A percentile compares a stretch with the other conserved stretches of the same genome.
Evolutionary conservation across 2,888 invertebrate species (phyloP).

Genomic region (Lithophane ornitopus): DNA sequence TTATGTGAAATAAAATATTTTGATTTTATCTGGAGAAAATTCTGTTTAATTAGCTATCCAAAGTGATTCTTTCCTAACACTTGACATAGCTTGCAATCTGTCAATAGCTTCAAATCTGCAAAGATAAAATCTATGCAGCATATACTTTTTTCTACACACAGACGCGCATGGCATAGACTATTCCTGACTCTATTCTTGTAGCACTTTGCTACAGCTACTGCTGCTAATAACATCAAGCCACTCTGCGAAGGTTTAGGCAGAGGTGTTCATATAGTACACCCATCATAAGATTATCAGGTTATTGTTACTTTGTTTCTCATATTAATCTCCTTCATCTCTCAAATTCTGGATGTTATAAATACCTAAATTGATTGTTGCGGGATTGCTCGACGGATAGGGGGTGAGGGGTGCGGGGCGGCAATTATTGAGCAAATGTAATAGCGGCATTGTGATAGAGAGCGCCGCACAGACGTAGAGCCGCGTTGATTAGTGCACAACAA

Average conservation of each 20-base stretch:
- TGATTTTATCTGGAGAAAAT: background rate
- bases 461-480: conserved; percentile 79
- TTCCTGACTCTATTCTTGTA: background rate
- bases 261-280: background rate
- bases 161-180: background rate
- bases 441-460: conserved; percentile 88
- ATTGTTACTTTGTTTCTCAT: background rate
- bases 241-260: background rate
- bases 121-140: background rate
- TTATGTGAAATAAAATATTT: no score
- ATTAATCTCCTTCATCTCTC: background rate
- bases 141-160: background rate
- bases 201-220: background rate
- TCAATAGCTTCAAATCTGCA: no score
- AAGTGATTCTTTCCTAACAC: background rate
- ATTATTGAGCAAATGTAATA: conserved; percentile 90
- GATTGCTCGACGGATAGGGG: conserved; percentile 31
- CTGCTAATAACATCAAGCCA: background rate
- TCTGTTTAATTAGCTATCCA: background rate
- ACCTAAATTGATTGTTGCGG: conserved; percentile 39
- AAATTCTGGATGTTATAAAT: conserved; percentile 19
- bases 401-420: conserved; percentile 76
- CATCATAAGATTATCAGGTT: background rate
- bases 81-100: background rate
- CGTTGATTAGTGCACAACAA: conserved; percentile 85